Base-by-base conservation (phyloP, 2,888 invertebrate genomes). In the Sinohyriopsis cumingii region DNA sequence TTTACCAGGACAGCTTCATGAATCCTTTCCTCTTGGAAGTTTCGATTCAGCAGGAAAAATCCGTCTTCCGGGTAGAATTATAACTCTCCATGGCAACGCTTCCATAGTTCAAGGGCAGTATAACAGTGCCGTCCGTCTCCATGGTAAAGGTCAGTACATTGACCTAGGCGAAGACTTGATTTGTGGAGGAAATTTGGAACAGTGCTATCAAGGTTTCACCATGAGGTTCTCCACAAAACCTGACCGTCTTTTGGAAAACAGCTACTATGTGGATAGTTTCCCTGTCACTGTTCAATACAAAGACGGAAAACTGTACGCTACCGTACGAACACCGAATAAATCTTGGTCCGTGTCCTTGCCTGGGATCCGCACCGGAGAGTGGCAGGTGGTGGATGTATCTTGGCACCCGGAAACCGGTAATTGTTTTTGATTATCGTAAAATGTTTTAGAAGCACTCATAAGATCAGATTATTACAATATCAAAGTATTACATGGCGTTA, bases 231-330 rank as follows among this genome's bases (percentile, higher is more conserved):
- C 82, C 7, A 71, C 85, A 20, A 77, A 80, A 64, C 88, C 89
- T 0, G 76, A 82, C 9, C 64, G 73, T 6, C 79, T 89, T 6
- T 28, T 68, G 19, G 80, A 87, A 54, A 85, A 85, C 61, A 86
- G 82, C 80, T 87, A 87, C 71, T 83, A 87, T 63, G 55, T 89
- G 33, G 88, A 88, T 74, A 87, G 87, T 63, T 85, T 84, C 55
- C 87, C 88, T 0, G 70, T 88, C 15, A 80, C 83, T 1, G 70
- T 89, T 28, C 88, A 82, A 73, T 88, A 88, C 76, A 82, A 75
- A 24, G 80, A 88, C 67, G 85, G 84, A 5, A 80, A 82, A 55
- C 73, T 89, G 59, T 80, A 81, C 72, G 85, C 85, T 0, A 83
- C 81, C 7, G 79, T 86, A n/a, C 82, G 86, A 56, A 88, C 87